Percentiles rank a stretch among this genome's conserved stretches.
These are phyloP conservation scores for Pseudopipra pipra DNA, from an alignment of 2,113 vertebrate species.

Conservation along the genomic window DNA sequence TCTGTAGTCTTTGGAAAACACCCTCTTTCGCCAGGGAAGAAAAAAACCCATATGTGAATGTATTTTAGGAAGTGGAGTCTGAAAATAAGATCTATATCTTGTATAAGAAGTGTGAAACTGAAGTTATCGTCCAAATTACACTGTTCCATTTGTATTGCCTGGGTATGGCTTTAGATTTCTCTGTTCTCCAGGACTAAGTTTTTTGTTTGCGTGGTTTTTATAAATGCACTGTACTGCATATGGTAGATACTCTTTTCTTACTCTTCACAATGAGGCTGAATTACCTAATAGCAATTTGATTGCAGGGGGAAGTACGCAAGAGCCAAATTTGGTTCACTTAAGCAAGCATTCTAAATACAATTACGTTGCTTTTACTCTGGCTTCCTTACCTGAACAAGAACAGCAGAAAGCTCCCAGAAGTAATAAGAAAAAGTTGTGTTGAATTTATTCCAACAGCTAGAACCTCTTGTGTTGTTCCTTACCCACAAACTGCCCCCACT, in stretches of 20 bases:
- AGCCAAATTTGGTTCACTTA: neutral
- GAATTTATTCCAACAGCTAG: neutral
- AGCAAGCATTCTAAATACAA: neutral
- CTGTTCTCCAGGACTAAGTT: neutral
- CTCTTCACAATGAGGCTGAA: neutral
- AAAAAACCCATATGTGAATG: neutral
- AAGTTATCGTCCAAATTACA: neutral
- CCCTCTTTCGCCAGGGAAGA: neutral
- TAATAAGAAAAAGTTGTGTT: neutral
- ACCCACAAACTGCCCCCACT: neutral
- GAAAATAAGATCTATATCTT: neutral
- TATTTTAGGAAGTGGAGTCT: neutral
- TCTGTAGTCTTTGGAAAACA: neutral
- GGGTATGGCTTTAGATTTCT: neutral
- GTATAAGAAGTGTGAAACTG: neutral
- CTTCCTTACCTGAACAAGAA: neutral
- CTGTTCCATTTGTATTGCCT: neutral
- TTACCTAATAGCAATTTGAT: neutral
- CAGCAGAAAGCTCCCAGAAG: neutral
- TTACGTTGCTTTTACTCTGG: neutral
- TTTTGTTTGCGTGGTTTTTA: neutral
- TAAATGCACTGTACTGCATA: neutral
- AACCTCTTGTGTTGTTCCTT: neutral
- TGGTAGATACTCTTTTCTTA: neutral
- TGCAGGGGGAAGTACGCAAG: neutral